Base-by-base conservation (phyloP, 53 echinoderm and acorn worm genomes). In the Holothuria scabra region DNA sequence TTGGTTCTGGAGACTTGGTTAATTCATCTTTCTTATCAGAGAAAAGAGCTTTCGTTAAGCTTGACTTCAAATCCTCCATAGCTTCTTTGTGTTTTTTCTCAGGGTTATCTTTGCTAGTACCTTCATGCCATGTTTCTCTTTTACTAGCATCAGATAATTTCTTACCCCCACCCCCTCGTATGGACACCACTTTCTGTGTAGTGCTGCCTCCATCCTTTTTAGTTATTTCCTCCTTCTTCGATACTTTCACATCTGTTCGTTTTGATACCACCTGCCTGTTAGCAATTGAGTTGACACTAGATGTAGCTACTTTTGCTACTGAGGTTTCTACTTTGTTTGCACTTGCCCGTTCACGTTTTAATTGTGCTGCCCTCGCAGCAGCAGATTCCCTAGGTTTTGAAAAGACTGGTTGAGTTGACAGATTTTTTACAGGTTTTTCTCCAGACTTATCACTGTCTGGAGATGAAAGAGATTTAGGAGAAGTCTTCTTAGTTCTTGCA, bases 311-410 rank as follows among this genome's bases (percentile, higher is more conserved):
- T 32, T 78, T 78, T 55, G 78, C 23, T 31, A 78, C 78, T 7
- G 34, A 20, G 28, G 78, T 78, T 28, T 78, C 78, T 32, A 31
- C 59, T 31, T 78, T 78, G 31, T 59, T 78, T 49, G 78, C 78
- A 78, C 78, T 28, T 26, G 78, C 78, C 78, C 78, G 78, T 22
- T 74, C 74, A 23, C 74, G 74, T 44, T 81, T 81, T 22, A 81
- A 44, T 20, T 64, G 62, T 24, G 82, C 82, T 64, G 82, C 82
- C 37, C 35, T 41, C 1, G 82, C 60, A 34, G 82, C 37, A 14
- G 82, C 82, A 1, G 62, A 63, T 20, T 63, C 38, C 24, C 38
- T 41, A 18, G 57, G 78, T 28, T 78, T 78, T 78, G 78, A 56
- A 56, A 57, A 21, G 18, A 29, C 58, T 31, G 30, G 78, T 19